Base-by-base conservation (phyloP, 2,113 vertebrate species). In the Alligator sinensis region DNA sequence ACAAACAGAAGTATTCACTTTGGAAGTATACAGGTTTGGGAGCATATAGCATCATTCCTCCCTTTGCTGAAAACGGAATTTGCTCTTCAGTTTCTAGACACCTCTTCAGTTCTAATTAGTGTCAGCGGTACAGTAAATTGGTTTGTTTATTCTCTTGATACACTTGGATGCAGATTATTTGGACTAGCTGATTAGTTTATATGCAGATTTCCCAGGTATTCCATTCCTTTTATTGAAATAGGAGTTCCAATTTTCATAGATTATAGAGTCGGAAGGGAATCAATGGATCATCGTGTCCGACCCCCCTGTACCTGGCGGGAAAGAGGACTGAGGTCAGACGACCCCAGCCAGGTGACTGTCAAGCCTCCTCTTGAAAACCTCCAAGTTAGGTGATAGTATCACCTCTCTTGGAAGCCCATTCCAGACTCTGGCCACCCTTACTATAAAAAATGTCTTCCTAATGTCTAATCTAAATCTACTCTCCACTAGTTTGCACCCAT, bases 131-230 rank as follows among this genome's bases (percentile, higher is more conserved):
- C 25, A 87, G 63, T 60, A 96, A 84, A 92, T 93, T 82, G 91
- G 86, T 78, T 92, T 88, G 22, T 82, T 63, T 88, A 86, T 92
- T 92, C 89, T 82, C 82, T 81, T 70, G 59, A 80, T 80, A 66
- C 58, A 24, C 25, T 80, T 58, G 16, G 74, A 79, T 82, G 89
- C 89, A 74, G 94, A 77, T 19, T 72, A 72, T 88, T 88, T 63
- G 86, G 47, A 89, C 82, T 82, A 76, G 60, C 22, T 82, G 79
- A 92, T 94, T 84, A 89, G 96, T 94, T 76, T 93, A 63, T 38
- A 90, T 30, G 66, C 63, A 93, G 72, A 82, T 28, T 68, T 96
- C 94, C 72, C 91, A 92, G 84, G 81, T 70, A 87, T 93, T 96
- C 92, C 47, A 82, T 92, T 89, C 84, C 59, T 70, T 95, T 58